Evolutionary conservation across 2,113 vertebrate species (phyloP).

Genomic region (Phalacrocorax carbo): DNA sequence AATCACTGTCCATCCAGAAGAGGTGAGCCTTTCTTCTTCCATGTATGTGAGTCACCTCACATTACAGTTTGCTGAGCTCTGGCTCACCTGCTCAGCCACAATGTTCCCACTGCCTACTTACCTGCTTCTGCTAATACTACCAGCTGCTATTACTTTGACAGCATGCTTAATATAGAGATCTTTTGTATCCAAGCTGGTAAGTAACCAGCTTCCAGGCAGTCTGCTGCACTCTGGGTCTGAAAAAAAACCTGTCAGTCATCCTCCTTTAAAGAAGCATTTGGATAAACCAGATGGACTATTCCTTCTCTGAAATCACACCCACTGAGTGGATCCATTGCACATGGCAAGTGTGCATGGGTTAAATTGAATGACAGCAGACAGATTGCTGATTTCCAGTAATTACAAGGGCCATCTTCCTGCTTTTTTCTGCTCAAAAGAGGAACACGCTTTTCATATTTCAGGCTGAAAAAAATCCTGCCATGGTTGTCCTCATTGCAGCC

Average conservation of each 20-base stretch:
- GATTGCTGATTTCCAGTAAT: conserved; percentile 31
- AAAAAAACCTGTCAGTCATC: neutral
- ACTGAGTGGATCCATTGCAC: neutral
- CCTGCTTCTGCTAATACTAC: neutral
- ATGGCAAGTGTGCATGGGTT: conserved; percentile 1
- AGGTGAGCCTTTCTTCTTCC: neutral
- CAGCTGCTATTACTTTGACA: neutral
- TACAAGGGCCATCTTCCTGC: neutral
- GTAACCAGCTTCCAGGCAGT: neutral
- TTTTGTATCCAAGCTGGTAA: neutral
- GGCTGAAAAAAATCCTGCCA: neutral
- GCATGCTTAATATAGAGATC: neutral
- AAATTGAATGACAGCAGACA: conserved; percentile 7
- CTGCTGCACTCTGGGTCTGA: neutral
- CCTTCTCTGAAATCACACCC: conserved; percentile 33
- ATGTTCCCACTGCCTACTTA: neutral
- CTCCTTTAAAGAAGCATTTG: conserved; percentile 33
- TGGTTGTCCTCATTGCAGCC: neutral
- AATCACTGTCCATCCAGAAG: neutral
- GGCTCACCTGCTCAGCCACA: neutral
- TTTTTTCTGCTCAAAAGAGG: neutral
- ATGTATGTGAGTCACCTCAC: neutral
- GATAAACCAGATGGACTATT: conserved; percentile 52
- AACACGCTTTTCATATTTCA: neutral
- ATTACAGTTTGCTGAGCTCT: neutral